Conservation (phyloP, 2,888 invertebrate genomes). For the Lepidochrysops patricia region DNA sequence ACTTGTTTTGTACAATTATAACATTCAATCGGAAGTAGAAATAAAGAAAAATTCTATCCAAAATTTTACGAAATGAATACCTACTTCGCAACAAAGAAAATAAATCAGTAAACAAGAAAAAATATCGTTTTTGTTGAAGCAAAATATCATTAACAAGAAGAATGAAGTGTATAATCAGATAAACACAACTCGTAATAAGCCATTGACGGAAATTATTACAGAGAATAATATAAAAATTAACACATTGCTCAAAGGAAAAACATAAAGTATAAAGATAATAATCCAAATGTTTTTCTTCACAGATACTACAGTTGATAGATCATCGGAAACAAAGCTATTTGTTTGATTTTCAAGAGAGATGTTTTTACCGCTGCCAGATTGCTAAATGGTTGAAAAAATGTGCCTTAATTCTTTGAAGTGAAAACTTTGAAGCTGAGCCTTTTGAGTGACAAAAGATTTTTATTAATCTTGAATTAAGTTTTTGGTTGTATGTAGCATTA, state of each 20-base stretch:
- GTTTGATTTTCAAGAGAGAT: slow-evolving; percentile 25
- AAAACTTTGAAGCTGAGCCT: not conserved
- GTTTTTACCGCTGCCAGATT: slow-evolving; percentile 6
- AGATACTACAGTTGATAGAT: slow-evolving; percentile 31
- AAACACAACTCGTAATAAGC: slow-evolving; percentile 1
- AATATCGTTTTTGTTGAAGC: not conserved
- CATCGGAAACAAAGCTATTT: slow-evolving; percentile 30
- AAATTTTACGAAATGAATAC: no score
- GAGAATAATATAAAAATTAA: slow-evolving; percentile 8
- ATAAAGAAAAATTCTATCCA: no score
- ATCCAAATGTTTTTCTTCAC: slow-evolving; percentile 21
- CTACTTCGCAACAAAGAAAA: not conserved
- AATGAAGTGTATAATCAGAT: slow-evolving; percentile 3
- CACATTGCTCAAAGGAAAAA: slow-evolving; percentile 8
- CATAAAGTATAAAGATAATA: slow-evolving; percentile 14
- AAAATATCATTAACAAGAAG: not conserved
- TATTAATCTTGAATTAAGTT: not conserved
- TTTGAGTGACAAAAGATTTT: not conserved
- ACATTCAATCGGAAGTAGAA: no score
- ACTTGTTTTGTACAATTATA: no score
- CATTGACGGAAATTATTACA: slow-evolving; percentile 7
- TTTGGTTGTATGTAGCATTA: no score
- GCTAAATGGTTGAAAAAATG: slow-evolving; percentile 6
- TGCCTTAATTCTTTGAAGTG: not conserved
- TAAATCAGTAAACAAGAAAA: not conserved